Conservation (phyloP, 2,797 vertebrate genomes). For the Enoplosus armatus region DNA sequence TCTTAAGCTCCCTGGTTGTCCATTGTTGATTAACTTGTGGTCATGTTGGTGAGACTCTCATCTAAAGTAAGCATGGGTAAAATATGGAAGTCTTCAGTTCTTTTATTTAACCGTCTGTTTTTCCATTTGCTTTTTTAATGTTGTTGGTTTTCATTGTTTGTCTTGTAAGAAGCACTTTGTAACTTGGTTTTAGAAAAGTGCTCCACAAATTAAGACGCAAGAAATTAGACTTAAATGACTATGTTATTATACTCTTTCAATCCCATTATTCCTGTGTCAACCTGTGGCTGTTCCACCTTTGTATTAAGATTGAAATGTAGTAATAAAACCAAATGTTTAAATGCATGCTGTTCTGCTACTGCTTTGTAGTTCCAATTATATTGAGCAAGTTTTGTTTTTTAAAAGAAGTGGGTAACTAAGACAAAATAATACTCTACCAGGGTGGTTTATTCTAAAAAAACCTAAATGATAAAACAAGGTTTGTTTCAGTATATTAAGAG, state of each 20-base stretch:
- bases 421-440: neutral
- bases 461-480: neutral
- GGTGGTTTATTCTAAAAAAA: neutral
- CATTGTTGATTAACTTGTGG: neutral
- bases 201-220: neutral
- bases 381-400: neutral
- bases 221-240: neutral
- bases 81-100: neutral
- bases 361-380: neutral
- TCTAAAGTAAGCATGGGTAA: neutral
- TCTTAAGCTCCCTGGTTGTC: too few species aligned
- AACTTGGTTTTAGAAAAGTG: neutral
- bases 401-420: too few species aligned
- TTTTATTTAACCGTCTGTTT: neutral
- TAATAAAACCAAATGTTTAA: neutral
- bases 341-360: neutral
- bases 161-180: neutral
- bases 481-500: neutral
- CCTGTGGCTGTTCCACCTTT: neutral
- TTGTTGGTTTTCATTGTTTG: neutral
- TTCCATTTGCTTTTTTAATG: neutral
- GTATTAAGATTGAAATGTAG: neutral
- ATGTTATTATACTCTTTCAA: neutral
- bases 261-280: neutral
- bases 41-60: neutral